These are phyloP conservation scores for Sisyra nigra DNA, from an alignment of 2,888 invertebrate genomes.

Conservation along the genomic window DNA sequence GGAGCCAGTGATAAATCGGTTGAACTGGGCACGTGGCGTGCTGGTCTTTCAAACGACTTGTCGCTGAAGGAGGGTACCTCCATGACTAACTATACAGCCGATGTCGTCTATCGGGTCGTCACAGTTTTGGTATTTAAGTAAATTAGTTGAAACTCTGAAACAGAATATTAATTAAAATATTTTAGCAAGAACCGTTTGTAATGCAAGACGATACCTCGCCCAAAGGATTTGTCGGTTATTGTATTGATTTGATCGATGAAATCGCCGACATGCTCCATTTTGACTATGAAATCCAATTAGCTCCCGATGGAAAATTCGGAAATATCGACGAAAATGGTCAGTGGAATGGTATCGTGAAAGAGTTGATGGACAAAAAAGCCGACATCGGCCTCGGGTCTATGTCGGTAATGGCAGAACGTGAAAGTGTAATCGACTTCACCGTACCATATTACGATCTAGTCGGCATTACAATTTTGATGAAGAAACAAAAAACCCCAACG, in stretches of 20 bases:
- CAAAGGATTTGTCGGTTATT: constrained; percentile 70
- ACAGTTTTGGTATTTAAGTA: constrained; percentile 57
- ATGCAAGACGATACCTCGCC: constrained; percentile 48
- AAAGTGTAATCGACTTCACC: constrained; percentile 94
- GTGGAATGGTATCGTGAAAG: constrained; percentile 39
- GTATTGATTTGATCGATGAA: constrained; percentile 82
- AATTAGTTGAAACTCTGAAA: neutral
- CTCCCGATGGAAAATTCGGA: constrained; percentile 71
- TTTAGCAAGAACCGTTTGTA: constrained; percentile 70
- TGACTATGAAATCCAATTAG: constrained; percentile 74
- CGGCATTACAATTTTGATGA: constrained; percentile 93
- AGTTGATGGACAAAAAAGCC: constrained; percentile 43
- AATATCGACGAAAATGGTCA: constrained; percentile 68
- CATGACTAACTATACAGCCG: constrained; percentile 60
- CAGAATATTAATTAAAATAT: constrained; percentile 13
- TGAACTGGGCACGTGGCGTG: constrained; percentile 59
- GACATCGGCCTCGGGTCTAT: constrained; percentile 89
- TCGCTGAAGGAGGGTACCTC: constrained; percentile 44
- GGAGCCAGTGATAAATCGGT: constrained; percentile 57
- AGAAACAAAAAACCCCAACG: constrained; percentile 72
- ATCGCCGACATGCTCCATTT: constrained; percentile 74
- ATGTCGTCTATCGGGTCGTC: constrained; percentile 72
- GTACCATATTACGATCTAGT: constrained; percentile 97
- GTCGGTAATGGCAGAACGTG: constrained; percentile 94
- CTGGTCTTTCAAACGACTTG: constrained; percentile 52